Percentiles rank a stretch among this genome's conserved stretches.
phyloP scores from a whole-genome alignment of 2,888 invertebrate species.

The Matsumyia berberina region DNA sequence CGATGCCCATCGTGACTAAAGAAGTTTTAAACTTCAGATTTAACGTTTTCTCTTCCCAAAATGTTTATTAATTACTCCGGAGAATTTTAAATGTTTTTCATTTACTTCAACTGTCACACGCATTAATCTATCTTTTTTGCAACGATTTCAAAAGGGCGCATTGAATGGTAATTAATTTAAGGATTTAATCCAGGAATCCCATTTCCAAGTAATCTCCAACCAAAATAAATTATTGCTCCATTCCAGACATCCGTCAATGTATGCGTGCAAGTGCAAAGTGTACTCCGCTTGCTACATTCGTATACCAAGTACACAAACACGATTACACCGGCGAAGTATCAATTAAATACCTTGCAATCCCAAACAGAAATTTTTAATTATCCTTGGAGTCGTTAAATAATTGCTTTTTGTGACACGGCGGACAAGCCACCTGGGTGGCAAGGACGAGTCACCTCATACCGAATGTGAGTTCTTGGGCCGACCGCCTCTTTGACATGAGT shows the following conservation, averaged over 20 bases:
- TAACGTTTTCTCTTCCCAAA: no score
- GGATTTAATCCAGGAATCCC: constrained; percentile 19
- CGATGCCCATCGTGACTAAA: no score
- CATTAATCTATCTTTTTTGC: constrained; percentile 35
- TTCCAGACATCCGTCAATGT: constrained; percentile 6
- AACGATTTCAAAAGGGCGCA: constrained; percentile 12
- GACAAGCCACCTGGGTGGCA: neutral
- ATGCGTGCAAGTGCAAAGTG: neutral
- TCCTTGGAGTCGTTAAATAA: constrained; percentile 34
- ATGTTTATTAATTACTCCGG: constrained; percentile 4
- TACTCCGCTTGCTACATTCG: neutral
- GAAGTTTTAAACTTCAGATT: no score
- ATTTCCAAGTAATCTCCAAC: constrained; percentile 37
- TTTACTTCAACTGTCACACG: constrained; percentile 3
- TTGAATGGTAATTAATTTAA: constrained; percentile 46
- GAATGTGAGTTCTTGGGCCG: neutral
- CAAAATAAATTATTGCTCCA: constrained; percentile 28
- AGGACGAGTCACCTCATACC: neutral
- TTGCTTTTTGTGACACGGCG: constrained; percentile 22
- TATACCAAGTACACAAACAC: neutral
- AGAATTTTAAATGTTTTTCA: constrained; percentile 8
- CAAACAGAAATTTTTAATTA: constrained; percentile 43
- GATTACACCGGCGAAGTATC: constrained; percentile 32
- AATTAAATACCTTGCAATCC: constrained; percentile 32
- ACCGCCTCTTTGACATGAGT: neutral